Evolutionary conservation across 2,113 vertebrate species (phyloP).

Genomic region (Calyptommatus sinebrachiatus): DNA sequence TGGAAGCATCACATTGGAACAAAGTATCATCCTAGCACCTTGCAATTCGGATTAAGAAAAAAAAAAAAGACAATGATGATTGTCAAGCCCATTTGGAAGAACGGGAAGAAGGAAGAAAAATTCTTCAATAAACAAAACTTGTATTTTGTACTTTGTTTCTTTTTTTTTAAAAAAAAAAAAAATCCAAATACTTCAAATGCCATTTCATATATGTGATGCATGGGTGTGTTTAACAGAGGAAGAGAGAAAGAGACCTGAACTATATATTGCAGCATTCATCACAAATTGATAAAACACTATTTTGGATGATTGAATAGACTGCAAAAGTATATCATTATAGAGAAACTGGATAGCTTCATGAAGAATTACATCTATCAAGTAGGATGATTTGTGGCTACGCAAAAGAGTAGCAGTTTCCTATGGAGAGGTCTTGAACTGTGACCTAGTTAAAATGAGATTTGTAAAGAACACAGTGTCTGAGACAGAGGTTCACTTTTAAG

Average conservation of each 20-base stretch:
- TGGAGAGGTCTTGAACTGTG: slow-evolving; percentile 78
- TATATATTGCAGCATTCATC: background rate
- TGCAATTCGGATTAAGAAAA: background rate
- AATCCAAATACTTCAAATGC: slow-evolving; percentile 29
- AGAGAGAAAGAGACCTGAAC: background rate
- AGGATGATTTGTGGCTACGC: slow-evolving; percentile 80
- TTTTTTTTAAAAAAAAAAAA: slow-evolving; percentile 35
- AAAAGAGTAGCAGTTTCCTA: slow-evolving; percentile 77
- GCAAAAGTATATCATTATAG: slow-evolving; percentile 42
- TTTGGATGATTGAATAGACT: slow-evolving; percentile 44
- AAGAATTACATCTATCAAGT: slow-evolving; percentile 73
- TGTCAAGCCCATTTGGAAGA: background rate
- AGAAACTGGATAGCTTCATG: slow-evolving; percentile 50
- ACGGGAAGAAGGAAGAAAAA: background rate
- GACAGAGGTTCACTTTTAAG: slow-evolving; percentile 61
- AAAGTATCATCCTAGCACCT: too few relatives aligned
- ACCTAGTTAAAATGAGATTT: slow-evolving; percentile 75
- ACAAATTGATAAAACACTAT: background rate
- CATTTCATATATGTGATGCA: slow-evolving; percentile 42
- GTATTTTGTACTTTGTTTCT: background rate
- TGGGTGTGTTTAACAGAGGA: too few relatives aligned
- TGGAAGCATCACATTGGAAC: too few relatives aligned
- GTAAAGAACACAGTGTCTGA: slow-evolving; percentile 59
- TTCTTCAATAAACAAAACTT: slow-evolving; percentile 28
- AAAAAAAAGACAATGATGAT: background rate